Percentiles rank a stretch among this genome's conserved stretches.
These are phyloP conservation scores for Pteronura brasiliensis DNA, from an alignment of 2,113 vertebrate species.

Conservation along the genomic window DNA sequence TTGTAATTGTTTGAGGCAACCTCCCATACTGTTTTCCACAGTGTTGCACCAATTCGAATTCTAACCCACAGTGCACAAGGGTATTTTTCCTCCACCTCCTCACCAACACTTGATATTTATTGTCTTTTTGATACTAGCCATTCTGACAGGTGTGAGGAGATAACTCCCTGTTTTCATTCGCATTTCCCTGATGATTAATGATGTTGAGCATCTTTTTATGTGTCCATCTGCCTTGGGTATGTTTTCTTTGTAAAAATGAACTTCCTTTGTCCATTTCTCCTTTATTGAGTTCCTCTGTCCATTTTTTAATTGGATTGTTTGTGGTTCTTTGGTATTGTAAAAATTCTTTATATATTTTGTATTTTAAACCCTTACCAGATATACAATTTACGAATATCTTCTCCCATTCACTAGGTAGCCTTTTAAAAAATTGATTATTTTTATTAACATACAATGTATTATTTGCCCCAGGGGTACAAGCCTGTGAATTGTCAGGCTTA, in stretches of 20 bases:
- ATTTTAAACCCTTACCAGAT: not conserved
- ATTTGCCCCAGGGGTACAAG: no score
- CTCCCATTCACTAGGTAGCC: not conserved
- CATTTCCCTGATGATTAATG: not conserved
- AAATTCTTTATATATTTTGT: not conserved
- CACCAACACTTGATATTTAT: not conserved
- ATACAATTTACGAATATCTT: not conserved
- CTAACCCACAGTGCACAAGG: not conserved
- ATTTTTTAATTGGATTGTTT: not conserved
- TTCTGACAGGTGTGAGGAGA: not conserved
- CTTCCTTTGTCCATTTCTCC: not conserved
- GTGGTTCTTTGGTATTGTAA: not conserved
- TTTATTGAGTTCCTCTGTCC: not conserved
- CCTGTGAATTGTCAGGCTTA: no score
- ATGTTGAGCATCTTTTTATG: not conserved
- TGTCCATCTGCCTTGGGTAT: not conserved
- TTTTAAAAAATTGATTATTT: not conserved
- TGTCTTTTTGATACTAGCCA: not conserved
- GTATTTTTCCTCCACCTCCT: not conserved
- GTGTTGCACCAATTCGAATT: not conserved
- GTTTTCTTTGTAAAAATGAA: not conserved
- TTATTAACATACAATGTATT: no score
- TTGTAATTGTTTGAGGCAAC: not conserved
- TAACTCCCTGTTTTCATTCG: not conserved
- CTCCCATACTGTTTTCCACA: not conserved